Evolutionary conservation across 1,140 invertebrate species (phyloP).

Genomic region (Spodoptera litura): DNA sequence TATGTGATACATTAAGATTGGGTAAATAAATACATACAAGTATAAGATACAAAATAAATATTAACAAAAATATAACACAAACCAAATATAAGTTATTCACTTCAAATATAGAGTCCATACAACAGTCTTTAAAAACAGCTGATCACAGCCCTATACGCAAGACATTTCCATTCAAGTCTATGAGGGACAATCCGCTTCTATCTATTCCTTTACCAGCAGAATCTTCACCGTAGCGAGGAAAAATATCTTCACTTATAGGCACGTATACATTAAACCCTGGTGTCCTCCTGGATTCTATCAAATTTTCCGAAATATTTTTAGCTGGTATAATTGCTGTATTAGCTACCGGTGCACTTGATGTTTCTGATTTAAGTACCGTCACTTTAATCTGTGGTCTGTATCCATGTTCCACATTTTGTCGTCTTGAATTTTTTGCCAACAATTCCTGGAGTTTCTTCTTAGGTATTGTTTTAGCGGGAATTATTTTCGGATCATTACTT

Average conservation of each 20-base stretch:
- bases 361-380: not conserved
- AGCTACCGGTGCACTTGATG: not conserved
- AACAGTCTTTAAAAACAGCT: no score
- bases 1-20: no score
- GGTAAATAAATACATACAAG: no score
- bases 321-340: not conserved
- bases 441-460: not conserved
- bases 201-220: not conserved
- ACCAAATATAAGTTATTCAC: no score
- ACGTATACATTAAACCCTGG: not conserved
- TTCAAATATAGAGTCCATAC: no score
- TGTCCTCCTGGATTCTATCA: constrained; percentile 3
- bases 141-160: not conserved
- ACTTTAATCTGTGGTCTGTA: not conserved
- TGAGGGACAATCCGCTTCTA: not conserved
- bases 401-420: not conserved
- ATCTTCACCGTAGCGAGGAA: not conserved
- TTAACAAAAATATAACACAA: no score
- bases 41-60: no score
- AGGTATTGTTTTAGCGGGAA: not conserved
- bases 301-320: not conserved
- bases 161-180: constrained; percentile 12
- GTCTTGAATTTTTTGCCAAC: not conserved
- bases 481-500: not conserved
- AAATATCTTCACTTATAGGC: constrained; percentile 31